phyloP scores from a whole-genome alignment of 2,113 vertebrate genomes.

The Amia ocellicauda region DNA sequence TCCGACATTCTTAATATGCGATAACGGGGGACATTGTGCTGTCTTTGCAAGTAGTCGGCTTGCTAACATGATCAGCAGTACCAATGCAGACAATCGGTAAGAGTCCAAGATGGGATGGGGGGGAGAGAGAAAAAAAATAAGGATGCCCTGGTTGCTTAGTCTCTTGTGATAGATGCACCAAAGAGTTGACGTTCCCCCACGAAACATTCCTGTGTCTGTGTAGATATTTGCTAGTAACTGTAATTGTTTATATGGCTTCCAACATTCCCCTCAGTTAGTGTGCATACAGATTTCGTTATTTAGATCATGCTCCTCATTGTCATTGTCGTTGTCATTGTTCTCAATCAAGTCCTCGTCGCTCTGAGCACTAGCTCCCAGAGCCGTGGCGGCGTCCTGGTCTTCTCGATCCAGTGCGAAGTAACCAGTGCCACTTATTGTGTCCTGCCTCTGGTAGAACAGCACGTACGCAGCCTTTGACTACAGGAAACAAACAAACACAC shows the following conservation, averaged over 20 bases:
- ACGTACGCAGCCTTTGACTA: constrained; percentile 98
- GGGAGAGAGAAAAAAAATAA: not conserved
- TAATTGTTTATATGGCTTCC: not conserved
- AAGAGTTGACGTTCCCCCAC: not conserved
- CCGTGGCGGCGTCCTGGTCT: constrained; percentile 75
- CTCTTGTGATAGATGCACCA: not conserved
- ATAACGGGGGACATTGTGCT: not conserved
- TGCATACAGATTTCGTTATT: constrained; percentile 89
- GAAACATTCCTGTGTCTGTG: constrained; percentile 44
- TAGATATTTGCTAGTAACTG: constrained; percentile 49
- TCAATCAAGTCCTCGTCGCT: constrained; percentile 80
- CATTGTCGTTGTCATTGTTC: constrained; percentile 77
- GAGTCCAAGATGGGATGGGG: too few species aligned
- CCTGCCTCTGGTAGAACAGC: constrained; percentile 94
- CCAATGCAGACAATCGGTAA: not conserved
- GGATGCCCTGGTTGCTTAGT: too few species aligned
- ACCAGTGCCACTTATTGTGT: constrained; percentile 92
- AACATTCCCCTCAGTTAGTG: constrained; percentile 74
- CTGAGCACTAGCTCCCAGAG: constrained; percentile 69
- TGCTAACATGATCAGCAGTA: not conserved
- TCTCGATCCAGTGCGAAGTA: constrained; percentile 92
- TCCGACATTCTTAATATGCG: not conserved
- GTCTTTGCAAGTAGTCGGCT: not conserved
- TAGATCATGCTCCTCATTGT: constrained; percentile 58
- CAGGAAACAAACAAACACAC: constrained; percentile 21